These are phyloP conservation scores for Drosophila paramelanica DNA, from an alignment of 2,888 invertebrate species.

Conservation along the genomic window DNA sequence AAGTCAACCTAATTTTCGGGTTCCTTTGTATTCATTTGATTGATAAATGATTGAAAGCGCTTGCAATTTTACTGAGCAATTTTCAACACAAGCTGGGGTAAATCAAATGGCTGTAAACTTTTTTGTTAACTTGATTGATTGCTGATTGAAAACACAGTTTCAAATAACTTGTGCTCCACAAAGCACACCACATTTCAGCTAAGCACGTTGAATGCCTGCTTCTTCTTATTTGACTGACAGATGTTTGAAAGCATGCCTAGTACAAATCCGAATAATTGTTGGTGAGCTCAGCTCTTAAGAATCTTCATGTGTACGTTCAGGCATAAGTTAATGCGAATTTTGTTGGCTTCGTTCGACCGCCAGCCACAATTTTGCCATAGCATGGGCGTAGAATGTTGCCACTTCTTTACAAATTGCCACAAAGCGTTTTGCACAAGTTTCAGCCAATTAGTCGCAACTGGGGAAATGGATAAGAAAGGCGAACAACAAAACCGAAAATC, in stretches of 20 bases:
- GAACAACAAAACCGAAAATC: constrained; percentile 12
- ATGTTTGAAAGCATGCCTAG: not conserved
- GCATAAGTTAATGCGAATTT: not conserved
- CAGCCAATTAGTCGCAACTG: constrained; percentile 51
- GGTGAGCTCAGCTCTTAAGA: not conserved
- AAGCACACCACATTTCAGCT: not conserved
- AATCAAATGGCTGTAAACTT: too few relatives aligned
- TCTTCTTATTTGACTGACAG: not conserved
- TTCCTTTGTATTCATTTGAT: too few relatives aligned
- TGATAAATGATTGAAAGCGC: too few relatives aligned
- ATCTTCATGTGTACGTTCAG: not conserved
- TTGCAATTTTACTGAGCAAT: too few relatives aligned
- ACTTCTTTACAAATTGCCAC: constrained; percentile 38
- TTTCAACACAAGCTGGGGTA: too few relatives aligned
- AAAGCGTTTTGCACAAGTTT: constrained; percentile 51
- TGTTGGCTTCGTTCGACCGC: not conserved
- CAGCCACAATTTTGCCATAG: constrained; percentile 4
- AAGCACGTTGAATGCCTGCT: not conserved
- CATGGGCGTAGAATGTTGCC: constrained; percentile 11
- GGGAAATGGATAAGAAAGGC: constrained; percentile 1
- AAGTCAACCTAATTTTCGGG: too few relatives aligned
- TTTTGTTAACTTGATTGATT: not conserved
- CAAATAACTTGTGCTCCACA: not conserved
- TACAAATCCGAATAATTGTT: not conserved
- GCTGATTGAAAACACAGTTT: not conserved